Evolutionary conservation across 2,888 invertebrate genomes (phyloP).

Genomic region (Hypsopygia costalis): DNA sequence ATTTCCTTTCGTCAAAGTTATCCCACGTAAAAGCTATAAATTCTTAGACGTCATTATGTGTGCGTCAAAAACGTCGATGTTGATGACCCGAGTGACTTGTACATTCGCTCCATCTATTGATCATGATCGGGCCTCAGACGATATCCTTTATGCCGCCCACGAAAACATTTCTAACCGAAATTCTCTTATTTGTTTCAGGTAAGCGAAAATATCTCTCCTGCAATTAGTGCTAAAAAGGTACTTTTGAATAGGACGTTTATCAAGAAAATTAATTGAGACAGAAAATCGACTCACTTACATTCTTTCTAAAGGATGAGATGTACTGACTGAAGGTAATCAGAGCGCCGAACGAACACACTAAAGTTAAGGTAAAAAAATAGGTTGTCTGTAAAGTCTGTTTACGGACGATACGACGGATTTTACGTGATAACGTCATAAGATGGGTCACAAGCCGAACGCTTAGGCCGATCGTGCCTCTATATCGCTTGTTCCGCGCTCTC

Average conservation of each 20-base stretch:
- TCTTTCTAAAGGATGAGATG: no score
- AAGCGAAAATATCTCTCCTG: slow-evolving; percentile 19
- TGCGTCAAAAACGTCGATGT: slow-evolving; percentile 60
- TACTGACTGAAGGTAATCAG: no score
- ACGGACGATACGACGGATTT: no score
- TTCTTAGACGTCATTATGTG: slow-evolving; percentile 46
- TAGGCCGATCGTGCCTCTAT: no score
- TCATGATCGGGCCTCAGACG: slow-evolving; percentile 34
- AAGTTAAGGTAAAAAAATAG: no score
- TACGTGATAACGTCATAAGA: no score
- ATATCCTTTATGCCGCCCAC: slow-evolving; percentile 20
- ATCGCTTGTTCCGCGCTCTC: no score
- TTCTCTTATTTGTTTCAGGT: slow-evolving; percentile 49
- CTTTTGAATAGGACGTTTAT: not conserved
- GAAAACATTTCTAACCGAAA: slow-evolving; percentile 23
- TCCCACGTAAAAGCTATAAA: slow-evolving; percentile 31
- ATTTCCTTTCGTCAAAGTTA: slow-evolving; percentile 16
- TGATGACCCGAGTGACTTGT: slow-evolving; percentile 72
- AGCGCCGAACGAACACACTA: no score
- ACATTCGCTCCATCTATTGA: slow-evolving; percentile 50
- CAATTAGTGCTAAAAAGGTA: slow-evolving; percentile 5
- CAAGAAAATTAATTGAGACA: no score
- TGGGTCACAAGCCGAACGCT: no score
- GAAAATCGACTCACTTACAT: no score
- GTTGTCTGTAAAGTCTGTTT: no score